phyloP scores from a whole-genome alignment of 2,888 invertebrate genomes.

The Machimus rusticus region DNA sequence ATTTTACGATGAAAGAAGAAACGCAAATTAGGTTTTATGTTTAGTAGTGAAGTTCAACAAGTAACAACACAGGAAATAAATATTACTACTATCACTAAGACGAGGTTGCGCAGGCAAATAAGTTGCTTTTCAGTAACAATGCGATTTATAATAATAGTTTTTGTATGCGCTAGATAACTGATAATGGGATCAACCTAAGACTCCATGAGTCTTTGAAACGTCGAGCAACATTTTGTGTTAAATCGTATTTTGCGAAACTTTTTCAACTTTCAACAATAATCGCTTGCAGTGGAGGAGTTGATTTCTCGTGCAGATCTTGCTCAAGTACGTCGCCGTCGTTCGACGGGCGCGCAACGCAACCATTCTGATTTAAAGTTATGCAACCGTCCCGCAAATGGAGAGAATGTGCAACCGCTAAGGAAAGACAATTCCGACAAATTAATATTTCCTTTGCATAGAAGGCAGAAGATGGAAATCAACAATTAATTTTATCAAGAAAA shows the following conservation, averaged over 20 bases:
- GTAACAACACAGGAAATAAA: no score
- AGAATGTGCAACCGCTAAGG: not conserved
- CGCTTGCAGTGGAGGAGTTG: not conserved
- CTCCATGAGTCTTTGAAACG: not conserved
- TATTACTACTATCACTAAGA: no score
- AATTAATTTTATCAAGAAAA: constrained; percentile 43
- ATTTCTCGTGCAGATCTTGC: not conserved
- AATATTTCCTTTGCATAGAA: constrained; percentile 31
- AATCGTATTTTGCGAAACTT: not conserved
- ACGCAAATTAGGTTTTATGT: no score
- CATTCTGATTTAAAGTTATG: constrained; percentile 21
- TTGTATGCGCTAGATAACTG: no score
- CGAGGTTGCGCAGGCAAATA: no score
- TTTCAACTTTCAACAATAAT: not conserved
- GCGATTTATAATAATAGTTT: no score
- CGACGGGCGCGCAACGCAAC: not conserved
- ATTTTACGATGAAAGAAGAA: no score
- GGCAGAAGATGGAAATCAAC: constrained; percentile 38
- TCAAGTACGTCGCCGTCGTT: not conserved
- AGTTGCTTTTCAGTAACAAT: no score
- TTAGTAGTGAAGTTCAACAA: no score
- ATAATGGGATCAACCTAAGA: not conserved
- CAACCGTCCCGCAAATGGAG: not conserved
- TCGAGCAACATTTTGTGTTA: not conserved
- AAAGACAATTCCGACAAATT: constrained; percentile 36